phyloP scores from a whole-genome alignment of 2,888 invertebrate species.

The Digitonthophagus gazella region DNA sequence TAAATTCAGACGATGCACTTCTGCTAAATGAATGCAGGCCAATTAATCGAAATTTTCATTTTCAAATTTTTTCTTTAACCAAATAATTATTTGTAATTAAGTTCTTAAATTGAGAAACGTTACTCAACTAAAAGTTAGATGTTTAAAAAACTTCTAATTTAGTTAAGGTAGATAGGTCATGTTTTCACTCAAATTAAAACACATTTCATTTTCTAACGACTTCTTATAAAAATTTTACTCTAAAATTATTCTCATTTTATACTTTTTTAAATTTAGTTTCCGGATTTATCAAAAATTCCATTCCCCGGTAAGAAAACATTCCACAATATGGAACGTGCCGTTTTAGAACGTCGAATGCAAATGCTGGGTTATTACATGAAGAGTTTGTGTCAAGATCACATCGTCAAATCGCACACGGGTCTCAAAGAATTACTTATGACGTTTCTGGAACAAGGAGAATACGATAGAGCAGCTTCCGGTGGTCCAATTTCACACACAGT shows the following conservation, averaged over 20 bases:
- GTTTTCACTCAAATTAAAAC: no score
- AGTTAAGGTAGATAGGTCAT: no score
- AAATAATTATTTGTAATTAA: no score
- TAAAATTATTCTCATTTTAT: background rate
- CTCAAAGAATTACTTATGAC: conserved; percentile 61
- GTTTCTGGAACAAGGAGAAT: conserved; percentile 69
- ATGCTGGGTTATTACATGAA: conserved; percentile 80
- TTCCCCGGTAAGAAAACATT: conserved; percentile 94
- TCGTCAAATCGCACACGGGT: conserved; percentile 61
- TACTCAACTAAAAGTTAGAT: no score
- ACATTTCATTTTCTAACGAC: no score
- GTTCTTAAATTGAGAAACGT: no score
- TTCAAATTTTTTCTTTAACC: no score
- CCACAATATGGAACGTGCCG: conserved; percentile 82
- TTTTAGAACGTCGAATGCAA: conserved; percentile 81
- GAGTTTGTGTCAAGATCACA: conserved; percentile 62
- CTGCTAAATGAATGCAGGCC: no score
- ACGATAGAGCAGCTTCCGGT: conserved; percentile 62
- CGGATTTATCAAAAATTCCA: conserved; percentile 70
- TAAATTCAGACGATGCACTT: no score
- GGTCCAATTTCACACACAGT: conserved; percentile 62
- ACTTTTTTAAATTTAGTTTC: conserved; percentile 60
- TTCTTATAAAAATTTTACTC: no score
- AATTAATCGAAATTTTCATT: no score
- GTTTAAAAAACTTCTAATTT: no score